Evolutionary conservation across 1,140 invertebrate genomes (phyloP), one percentile per base, ranked within the genome.

Genomic region (Drosophila melanica): DNA sequence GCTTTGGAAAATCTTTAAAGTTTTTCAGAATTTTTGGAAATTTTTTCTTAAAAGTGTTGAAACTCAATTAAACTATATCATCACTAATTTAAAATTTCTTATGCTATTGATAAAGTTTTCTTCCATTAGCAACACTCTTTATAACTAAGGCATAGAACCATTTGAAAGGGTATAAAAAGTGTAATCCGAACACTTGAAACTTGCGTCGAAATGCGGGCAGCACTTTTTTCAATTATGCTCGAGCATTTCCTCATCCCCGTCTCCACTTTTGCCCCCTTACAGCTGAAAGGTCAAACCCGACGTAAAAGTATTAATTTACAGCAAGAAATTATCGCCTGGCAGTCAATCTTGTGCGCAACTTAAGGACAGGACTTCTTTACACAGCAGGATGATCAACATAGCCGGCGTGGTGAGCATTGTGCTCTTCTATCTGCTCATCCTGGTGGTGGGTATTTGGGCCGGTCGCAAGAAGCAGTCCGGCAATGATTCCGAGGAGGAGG

Each of bases 361-460:
- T 69, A 80, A 67, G 81, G 66, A 68, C 50, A 41, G 42, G 47
- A 20, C 51, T 14, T n/a, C 6, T 12, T 18, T 33, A n/a, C 14
- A 39, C 39, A 53, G 74, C 92, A 96, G 93, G 90, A 97, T 97
- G 96, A 96, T 98, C 87, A 98, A 98, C 94, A 93, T 98, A 58
- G 95, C 96, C 35, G 98, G 98, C 47, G 94, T 99, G 53, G 93
- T 98, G 60, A 98, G 97, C 47, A 98, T 99, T 87, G 94, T 98
- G 69, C 93, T 99, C 67, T 99, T 99, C 93, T 99, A 99, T 93
- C 92, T 98, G 58, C 93, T 98, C 18, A 99, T 99, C 86, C 92
- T 99, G 71, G 94, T 93, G 9, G 98, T 99, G 69, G 98, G 98
- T 80, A 97, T 99, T 90, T 99, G 98, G 97, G 98, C 98, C 5